These are phyloP conservation scores for fruit fly (Drosophila melanogaster) DNA, from an alignment of 1,140 invertebrate genomes.

Conservation along the genomic window DNA sequence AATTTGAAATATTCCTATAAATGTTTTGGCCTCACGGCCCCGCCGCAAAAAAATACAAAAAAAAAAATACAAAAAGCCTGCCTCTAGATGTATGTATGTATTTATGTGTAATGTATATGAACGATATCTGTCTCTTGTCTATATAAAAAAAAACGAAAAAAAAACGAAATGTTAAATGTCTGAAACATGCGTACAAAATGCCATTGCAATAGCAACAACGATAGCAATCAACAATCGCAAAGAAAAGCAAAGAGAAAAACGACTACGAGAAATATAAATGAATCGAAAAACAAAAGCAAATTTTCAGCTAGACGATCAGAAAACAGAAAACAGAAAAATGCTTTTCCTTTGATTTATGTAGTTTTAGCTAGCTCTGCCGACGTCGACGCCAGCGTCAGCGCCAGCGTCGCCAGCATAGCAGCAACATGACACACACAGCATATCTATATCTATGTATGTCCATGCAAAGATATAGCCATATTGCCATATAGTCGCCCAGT, in stretches of 20 bases:
- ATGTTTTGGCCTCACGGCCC: slow-evolving; percentile 72
- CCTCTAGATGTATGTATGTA: slow-evolving; percentile 16
- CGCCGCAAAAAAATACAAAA: slow-evolving; percentile 44
- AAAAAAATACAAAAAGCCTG: slow-evolving; percentile 16
- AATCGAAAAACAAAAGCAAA: slow-evolving; percentile 41
- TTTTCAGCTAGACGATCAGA: slow-evolving; percentile 43
- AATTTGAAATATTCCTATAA: slow-evolving; percentile 74
- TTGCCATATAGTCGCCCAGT: not conserved
- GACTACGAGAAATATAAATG: slow-evolving; percentile 30
- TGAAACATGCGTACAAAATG: slow-evolving; percentile 7
- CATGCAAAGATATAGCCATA: slow-evolving; percentile 17
- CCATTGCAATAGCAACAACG: slow-evolving; percentile 34
- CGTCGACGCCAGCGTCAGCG: slow-evolving; percentile 17
- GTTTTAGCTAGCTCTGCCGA: slow-evolving; percentile 64
- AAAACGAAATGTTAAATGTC: slow-evolving; percentile 3
- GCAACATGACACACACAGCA: slow-evolving; percentile 45
- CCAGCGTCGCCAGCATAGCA: slow-evolving; percentile 16
- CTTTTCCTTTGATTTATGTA: slow-evolving; percentile 77
- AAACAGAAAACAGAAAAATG: slow-evolving; percentile 69
- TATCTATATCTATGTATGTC: slow-evolving; percentile 18
- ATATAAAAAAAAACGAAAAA: slow-evolving; percentile 31
- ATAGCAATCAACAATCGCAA: slow-evolving; percentile 62
- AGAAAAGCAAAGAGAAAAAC: slow-evolving; percentile 33
- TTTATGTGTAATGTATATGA: too few species aligned
- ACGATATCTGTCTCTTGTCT: slow-evolving; percentile 74